Evolutionary conservation across 2,888 invertebrate species (phyloP), one percentile per base, ranked within the genome.

Genomic region (Drosophila antonietae): DNA sequence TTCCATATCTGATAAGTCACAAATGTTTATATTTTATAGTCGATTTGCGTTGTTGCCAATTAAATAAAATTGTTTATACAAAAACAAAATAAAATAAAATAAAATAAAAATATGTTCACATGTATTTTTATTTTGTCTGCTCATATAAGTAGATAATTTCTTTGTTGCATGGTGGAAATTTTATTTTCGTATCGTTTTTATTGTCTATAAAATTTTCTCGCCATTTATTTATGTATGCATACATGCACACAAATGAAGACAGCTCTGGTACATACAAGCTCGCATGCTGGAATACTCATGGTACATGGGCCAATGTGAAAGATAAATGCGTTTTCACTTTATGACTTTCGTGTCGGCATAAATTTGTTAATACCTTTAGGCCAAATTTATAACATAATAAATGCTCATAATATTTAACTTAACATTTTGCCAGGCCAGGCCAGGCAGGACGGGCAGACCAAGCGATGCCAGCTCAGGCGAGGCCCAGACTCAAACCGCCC

Each of bases 341-440:
- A 90, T 90, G 87, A 87, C 89, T 87, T 87, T 90, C 87, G 80
- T 88, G 90, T 87, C 80, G 90, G 90, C 87, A 88, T 88, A 88
- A 88, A 88, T 89, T 88, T 88, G 87, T 88, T 88, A 88, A 88
- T 88, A 88, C 87, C 87, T 88, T 88, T 90, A 88, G 87, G 87
- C 87, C 87, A 90, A 90, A 90, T 90, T 90, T 89, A 89, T 91
- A 90, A 87, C 85, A 91, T 91, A 91, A 91, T 91, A 90, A 90
- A 90, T 90, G 91, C 89, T 90, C 81, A 85, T 87, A 87, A 86
- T 88, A 87, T 86, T 90, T 91, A 83, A 90, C 76, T 88, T 81
- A 88, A 85, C 81, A 85, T 89, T 84, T 83, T 75, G 88, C 86
- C 78, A 67, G 87, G 58, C 67, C 68, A 44, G 39, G 53, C 44